Base-by-base conservation (phyloP, 2,797 vertebrate species). In the Aldrovandia affinis region DNA sequence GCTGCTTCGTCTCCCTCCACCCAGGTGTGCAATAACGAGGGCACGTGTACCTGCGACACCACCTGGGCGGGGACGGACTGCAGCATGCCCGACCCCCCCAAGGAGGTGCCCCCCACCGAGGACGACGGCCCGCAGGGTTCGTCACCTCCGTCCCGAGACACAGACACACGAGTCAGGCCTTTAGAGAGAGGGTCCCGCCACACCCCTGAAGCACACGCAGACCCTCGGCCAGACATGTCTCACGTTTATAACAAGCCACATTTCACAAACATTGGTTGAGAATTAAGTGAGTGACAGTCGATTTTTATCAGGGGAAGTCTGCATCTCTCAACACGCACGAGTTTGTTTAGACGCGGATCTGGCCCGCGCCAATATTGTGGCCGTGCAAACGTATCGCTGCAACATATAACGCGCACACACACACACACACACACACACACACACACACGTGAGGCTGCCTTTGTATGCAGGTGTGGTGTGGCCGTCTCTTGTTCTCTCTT, bases 11-110 rank as follows among this genome's bases (percentile, higher is more conserved):
- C 25, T 9, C 14, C 30, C 33, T 3, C 86, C 86, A 88, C 89
- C 84, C 90, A 99, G 98, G 96, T 99, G 88, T 99, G 98, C 92
- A 99, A 97, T 94, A 99, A 99, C 81, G 98, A 99, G 95, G 98
- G 96, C 78, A 96, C 97, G 18, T 99, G 98, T 92, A 98, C 98
- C 89, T 99, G 98, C 91, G 96, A 97, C 89, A 92, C 92, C 86
- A 98, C 97, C 80, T 99, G 98, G 98, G 98, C 98, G 3, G 98
- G 98, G 63, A 99, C 98, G 78, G 98, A 99, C 93, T 99, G 98
- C 95, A 99, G 98, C 92, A 99, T 99, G 93, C 95, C 97, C 75
- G 98, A 99, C 91, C 98, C 97, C 12, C 92, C 97, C 83, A 98
- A 97, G 92, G 91, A 95, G 86, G 92, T 93, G 28, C 92, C 96